Conservation (phyloP, 1,140 invertebrate species). For the Lerema accius region DNA sequence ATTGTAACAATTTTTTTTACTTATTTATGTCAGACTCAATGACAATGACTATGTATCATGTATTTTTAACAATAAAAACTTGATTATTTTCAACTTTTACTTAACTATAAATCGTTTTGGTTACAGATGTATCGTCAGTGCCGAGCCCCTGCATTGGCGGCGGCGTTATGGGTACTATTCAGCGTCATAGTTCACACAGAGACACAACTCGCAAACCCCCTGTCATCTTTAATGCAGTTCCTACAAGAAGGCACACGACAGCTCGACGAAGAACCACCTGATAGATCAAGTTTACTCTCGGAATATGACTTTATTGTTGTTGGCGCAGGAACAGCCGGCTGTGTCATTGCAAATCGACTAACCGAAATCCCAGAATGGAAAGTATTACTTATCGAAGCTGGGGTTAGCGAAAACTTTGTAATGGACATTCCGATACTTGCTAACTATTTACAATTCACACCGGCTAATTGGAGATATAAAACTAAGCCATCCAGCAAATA, state of each 20-base stretch:
- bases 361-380: conserved; percentile 86
- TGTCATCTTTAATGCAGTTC: conserved; percentile 66
- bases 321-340: conserved; percentile 83
- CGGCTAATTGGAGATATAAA: conserved; percentile 84
- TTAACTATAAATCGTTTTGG: conserved; percentile 8
- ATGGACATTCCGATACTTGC: conserved; percentile 87
- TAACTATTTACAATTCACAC: conserved; percentile 84
- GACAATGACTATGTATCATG: too few relatives aligned
- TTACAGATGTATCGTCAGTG: conserved; percentile 63
- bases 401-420: conserved; percentile 86
- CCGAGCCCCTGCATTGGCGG: conserved; percentile 41
- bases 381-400: conserved; percentile 87
- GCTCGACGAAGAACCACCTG: conserved; percentile 68
- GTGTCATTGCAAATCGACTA: conserved; percentile 85
- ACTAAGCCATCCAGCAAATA: conserved; percentile 83
- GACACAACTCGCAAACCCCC: conserved; percentile 52
- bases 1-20: too few relatives aligned
- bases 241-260: conserved; percentile 65
- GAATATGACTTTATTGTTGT: conserved; percentile 80
- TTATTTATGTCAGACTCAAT: too few relatives aligned
- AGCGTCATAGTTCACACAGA: conserved; percentile 45
- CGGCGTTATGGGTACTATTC: conserved; percentile 56
- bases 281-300: conserved; percentile 54
- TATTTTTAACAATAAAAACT: too few relatives aligned
- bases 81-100: too few relatives aligned